Evolutionary conservation across 2,888 invertebrate species (phyloP).

Genomic region (Parnassius apollo): DNA sequence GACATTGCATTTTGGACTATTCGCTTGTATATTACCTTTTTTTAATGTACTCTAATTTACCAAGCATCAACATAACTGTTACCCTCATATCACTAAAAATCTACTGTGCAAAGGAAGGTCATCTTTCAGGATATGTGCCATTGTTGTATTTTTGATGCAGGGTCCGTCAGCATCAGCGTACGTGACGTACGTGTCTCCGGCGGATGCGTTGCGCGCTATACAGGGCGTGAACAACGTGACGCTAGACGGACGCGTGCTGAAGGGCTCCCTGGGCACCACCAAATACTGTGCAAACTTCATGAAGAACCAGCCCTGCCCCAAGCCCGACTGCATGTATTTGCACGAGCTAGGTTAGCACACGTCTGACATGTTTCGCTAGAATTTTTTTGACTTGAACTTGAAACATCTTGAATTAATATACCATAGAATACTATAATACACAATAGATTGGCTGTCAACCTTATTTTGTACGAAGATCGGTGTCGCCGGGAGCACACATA

Average conservation of each 20-base stretch:
- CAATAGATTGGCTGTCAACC: no score
- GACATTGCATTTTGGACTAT: no score
- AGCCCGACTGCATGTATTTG: conserved; percentile 99
- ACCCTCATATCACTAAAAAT: no score
- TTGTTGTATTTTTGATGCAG: conserved; percentile 47
- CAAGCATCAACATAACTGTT: no score
- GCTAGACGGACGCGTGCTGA: conserved; percentile 97
- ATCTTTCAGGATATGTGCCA: no score
- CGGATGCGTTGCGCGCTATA: conserved; percentile 98
- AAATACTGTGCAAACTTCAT: conserved; percentile 99
- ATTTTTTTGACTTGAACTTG: background rate
- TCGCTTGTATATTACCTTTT: no score
- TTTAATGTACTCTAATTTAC: no score
- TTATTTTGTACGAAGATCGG: no score
- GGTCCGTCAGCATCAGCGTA: conserved; percentile 96
- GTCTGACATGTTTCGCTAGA: background rate
- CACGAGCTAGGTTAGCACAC: conserved; percentile 93
- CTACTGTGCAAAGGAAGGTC: no score
- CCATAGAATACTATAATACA: no score
- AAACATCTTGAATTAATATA: background rate
- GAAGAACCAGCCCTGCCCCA: conserved; percentile 98
- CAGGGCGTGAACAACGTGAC: conserved; percentile 98
- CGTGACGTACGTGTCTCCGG: conserved; percentile 94
- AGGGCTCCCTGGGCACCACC: conserved; percentile 99
- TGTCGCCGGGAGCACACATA: no score